phyloP scores from a whole-genome alignment of 2,113 vertebrate genomes.

The Labeo catla region DNA sequence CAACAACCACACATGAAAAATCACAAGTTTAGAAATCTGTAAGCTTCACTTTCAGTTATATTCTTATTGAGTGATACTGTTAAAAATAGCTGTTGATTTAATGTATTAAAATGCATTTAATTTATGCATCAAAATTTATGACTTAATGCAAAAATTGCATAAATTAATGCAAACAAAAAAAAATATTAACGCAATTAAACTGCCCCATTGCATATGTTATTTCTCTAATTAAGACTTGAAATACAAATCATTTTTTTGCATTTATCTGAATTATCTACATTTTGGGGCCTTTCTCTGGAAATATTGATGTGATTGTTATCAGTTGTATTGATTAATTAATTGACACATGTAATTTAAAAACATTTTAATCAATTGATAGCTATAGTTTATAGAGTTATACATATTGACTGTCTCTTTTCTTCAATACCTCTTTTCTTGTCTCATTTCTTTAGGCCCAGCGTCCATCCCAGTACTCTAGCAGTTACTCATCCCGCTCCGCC shows the following conservation, averaged over 20 bases:
- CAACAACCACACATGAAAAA: conserved; percentile 15
- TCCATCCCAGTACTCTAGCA: conserved; percentile 57
- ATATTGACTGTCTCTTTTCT: neutral
- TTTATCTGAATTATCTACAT: neutral
- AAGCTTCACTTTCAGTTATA: neutral
- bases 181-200: too few species aligned
- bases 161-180: too few species aligned
- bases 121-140: neutral
- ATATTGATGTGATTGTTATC: neutral
- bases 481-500: conserved; percentile 79
- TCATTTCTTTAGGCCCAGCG: conserved; percentile 64
- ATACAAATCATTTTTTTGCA: neutral
- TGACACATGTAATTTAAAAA: neutral
- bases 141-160: too few species aligned
- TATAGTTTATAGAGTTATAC: neutral
- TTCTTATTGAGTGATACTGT: neutral
- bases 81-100: conserved; percentile 2
- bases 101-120: neutral
- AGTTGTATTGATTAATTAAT: neutral
- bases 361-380: neutral
- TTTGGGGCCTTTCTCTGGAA: neutral
- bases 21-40: neutral
- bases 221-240: neutral
- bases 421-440: neutral
- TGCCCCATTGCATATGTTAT: too few species aligned